Evolutionary conservation across 2,888 invertebrate genomes (phyloP).

Genomic region (Drosophila falleni): DNA sequence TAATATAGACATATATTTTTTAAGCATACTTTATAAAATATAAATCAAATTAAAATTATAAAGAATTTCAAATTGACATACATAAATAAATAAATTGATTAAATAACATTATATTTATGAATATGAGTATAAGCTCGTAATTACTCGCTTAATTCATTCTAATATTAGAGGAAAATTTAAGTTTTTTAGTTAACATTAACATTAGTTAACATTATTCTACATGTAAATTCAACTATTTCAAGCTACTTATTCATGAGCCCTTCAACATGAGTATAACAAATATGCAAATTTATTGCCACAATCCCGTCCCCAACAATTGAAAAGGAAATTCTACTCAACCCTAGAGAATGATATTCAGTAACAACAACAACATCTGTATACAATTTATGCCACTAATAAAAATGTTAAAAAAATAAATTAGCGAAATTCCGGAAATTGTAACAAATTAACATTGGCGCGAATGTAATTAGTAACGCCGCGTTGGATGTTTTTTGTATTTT

Average conservation of each 20-base stretch:
- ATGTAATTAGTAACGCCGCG: slow-evolving; percentile 82
- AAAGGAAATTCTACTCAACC: slow-evolving; percentile 62
- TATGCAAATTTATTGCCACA: slow-evolving; percentile 66
- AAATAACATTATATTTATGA: too few species aligned
- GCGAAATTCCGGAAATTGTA: slow-evolving; percentile 83
- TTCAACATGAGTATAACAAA: slow-evolving; percentile 32
- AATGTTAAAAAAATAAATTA: slow-evolving; percentile 75
- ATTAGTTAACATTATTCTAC: neutral
- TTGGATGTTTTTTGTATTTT: slow-evolving; percentile 44
- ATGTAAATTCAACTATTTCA: neutral
- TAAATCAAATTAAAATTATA: too few species aligned
- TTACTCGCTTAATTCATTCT: too few species aligned
- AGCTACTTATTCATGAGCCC: slow-evolving; percentile 21
- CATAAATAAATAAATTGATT: too few species aligned
- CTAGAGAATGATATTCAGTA: slow-evolving; percentile 34
- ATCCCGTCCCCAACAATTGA: slow-evolving; percentile 53
- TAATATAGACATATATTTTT: too few species aligned
- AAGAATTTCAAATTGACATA: too few species aligned
- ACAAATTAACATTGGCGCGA: slow-evolving; percentile 82
- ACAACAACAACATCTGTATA: slow-evolving; percentile 27
- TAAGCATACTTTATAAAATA: too few species aligned
- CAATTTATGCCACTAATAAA: slow-evolving; percentile 75
- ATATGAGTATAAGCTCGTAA: too few species aligned
- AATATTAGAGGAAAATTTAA: neutral
- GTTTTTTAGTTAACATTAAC: neutral